phyloP scores from a whole-genome alignment of 2,113 vertebrate species.

The Myodes glareolus region DNA sequence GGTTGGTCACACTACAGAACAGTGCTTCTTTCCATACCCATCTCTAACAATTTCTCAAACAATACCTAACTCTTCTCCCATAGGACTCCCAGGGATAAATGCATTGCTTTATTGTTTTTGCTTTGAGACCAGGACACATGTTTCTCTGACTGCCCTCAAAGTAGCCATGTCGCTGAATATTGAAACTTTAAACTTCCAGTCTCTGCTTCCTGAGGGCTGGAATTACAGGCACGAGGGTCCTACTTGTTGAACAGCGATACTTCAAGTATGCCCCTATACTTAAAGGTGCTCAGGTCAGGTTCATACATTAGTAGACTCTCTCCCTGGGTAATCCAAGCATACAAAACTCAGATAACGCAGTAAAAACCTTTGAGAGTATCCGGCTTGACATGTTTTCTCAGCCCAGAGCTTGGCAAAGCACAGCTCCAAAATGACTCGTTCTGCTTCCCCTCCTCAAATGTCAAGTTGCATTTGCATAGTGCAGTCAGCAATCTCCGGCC shows the following conservation, averaged over 20 bases:
- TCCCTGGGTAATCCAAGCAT: neutral
- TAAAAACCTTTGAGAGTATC: neutral
- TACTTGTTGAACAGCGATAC: slow-evolving; percentile 35
- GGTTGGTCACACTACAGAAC: neutral
- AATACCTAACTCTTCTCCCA: neutral
- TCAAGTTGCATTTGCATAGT: neutral
- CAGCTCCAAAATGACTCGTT: neutral
- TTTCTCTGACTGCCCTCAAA: neutral
- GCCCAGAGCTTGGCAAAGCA: neutral
- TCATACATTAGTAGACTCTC: neutral
- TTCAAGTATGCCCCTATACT: neutral
- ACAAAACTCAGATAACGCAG: neutral
- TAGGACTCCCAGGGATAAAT: neutral
- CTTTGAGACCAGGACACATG: neutral
- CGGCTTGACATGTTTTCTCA: neutral
- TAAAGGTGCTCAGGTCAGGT: neutral
- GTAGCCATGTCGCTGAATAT: neutral
- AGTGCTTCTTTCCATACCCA: neutral
- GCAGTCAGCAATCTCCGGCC: slow-evolving; percentile 14
- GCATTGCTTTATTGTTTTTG: neutral
- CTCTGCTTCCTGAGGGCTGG: neutral
- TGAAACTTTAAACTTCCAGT: neutral
- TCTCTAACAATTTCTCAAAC: neutral
- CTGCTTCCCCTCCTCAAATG: slow-evolving; percentile 32
- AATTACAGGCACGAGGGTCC: neutral